Evolutionary conservation across 2,797 vertebrate genomes (phyloP), one percentile per base, ranked within the genome.

Genomic region (Danio jaintianensis): DNA sequence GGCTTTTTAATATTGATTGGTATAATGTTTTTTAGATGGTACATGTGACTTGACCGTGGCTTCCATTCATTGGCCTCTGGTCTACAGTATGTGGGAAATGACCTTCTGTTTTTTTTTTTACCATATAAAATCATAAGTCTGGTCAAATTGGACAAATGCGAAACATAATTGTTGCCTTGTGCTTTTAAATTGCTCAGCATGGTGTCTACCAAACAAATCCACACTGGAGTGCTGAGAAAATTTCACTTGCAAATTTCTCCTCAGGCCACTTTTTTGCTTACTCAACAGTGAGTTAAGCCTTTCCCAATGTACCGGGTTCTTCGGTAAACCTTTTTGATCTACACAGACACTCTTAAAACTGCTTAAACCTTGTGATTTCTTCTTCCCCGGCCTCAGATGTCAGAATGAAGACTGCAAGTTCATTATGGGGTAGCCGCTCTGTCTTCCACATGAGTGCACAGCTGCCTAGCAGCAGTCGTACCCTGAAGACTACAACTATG

Each of bases 191-290:
- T 5, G 15, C 6, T 40, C 55, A 47, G 71, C 63, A 48, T 80
- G 42, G 70, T 74, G 15, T 15, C 50, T 64, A 9, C 72, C 48
- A 67, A 82, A 67, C 61, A 79, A 79, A 82, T 74, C 62, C 62
- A 67, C 62, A 52, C 10, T 36, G n/a, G 15, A 47, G 38, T 48
- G 45, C 52, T 59, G 52, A 38, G 12, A 53, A 78, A 66, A 74
- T 82, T 79, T 79, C 7, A 75, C 69, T 79, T 78, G 70, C 81
- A 82, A 82, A 82, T 82, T 43, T 29, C 16, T 42, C 48, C 10
- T 1, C 45, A 55, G 66, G 12, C 45, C 71, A 55, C 38, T 15
- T 75, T 76, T 68, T 68, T 68, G 71, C 72, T 68, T 68, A 18
- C 62, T 75, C 53, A 48, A 38, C 61, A 68, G 53, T 45, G 55